Percentiles rank a stretch among this genome's conserved stretches.
These are phyloP conservation scores for Notolabrus celidotus DNA, from an alignment of 2,797 vertebrate genomes.

Conservation along the genomic window DNA sequence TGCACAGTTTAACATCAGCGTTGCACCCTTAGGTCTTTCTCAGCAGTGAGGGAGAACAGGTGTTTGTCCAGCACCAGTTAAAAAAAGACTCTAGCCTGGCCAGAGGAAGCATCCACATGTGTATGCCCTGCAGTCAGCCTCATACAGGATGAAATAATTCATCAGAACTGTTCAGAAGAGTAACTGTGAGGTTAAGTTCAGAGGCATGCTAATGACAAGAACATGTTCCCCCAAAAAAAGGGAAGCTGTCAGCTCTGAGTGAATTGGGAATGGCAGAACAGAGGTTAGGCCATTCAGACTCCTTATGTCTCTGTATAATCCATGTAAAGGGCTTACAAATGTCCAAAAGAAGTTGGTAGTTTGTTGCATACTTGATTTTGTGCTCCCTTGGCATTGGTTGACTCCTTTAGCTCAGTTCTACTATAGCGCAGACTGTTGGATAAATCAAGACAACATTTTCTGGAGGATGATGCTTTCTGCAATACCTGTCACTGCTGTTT, in stretches of 20 bases:
- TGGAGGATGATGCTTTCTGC: slow-evolving; percentile 29
- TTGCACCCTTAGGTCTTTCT: slow-evolving; percentile 73
- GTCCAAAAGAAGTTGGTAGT: slow-evolving; percentile 65
- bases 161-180: slow-evolving; percentile 80
- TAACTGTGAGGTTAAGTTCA: slow-evolving; percentile 79
- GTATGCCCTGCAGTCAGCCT: slow-evolving; percentile 83
- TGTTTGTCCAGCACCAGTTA: slow-evolving; percentile 82
- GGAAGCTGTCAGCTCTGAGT: slow-evolving; percentile 70
- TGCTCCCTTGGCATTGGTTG: slow-evolving; percentile 27
- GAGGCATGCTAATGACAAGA: slow-evolving; percentile 84
- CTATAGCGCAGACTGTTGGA: slow-evolving; percentile 28
- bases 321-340: slow-evolving; percentile 57
- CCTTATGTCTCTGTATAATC: slow-evolving; percentile 62
- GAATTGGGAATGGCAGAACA: slow-evolving; percentile 70
- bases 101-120: slow-evolving; percentile 86
- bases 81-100: slow-evolving; percentile 72
- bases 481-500: slow-evolving; percentile 30
- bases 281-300: slow-evolving; percentile 66
- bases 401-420: slow-evolving; percentile 17
- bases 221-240: slow-evolving; percentile 69
- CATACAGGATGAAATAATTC: slow-evolving; percentile 81
- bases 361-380: slow-evolving; percentile 50
- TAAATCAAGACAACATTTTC: slow-evolving; percentile 12
- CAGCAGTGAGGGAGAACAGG: slow-evolving; percentile 77
- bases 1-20: slow-evolving; percentile 72